Percentiles rank a stretch among this genome's conserved stretches.
These are phyloP conservation scores for Aphis craccivora DNA, from an alignment of 1,140 invertebrate genomes.

Conservation along the genomic window DNA sequence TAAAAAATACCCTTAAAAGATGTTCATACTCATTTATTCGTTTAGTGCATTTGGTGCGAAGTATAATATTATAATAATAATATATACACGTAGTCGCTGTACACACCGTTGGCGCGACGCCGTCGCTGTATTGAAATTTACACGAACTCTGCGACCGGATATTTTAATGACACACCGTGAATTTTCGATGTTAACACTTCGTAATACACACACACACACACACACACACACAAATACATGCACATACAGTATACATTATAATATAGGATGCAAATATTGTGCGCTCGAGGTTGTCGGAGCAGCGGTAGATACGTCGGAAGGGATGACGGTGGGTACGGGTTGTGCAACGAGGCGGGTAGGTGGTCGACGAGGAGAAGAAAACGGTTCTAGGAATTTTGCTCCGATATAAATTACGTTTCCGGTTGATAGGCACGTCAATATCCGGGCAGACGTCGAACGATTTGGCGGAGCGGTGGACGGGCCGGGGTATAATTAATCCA, in stretches of 20 bases:
- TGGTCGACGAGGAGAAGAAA: neutral
- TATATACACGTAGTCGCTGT: neutral
- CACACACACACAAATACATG: neutral
- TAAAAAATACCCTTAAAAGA: too few relatives aligned
- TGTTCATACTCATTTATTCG: neutral
- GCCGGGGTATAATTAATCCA: neutral
- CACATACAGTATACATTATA: neutral
- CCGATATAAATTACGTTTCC: slow-evolving; percentile 26
- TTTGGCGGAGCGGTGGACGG: neutral
- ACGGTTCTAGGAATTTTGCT: neutral
- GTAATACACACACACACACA: neutral
- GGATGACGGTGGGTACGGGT: too few relatives aligned
- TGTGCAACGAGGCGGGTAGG: neutral
- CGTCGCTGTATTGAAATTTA: neutral
- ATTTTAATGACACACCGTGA: neutral
- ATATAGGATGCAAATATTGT: neutral
- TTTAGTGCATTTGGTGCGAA: neutral
- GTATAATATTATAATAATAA: neutral
- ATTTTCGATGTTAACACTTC: neutral
- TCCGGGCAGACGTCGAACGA: neutral
- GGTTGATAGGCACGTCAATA: neutral
- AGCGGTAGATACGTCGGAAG: too few relatives aligned
- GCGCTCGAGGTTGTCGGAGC: neutral
- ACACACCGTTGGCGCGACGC: neutral
- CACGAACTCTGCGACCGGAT: neutral